Percentiles rank a stretch among this genome's conserved stretches.
Conservation (phyloP, 2,797 vertebrate species). For the Lophius americanus region DNA sequence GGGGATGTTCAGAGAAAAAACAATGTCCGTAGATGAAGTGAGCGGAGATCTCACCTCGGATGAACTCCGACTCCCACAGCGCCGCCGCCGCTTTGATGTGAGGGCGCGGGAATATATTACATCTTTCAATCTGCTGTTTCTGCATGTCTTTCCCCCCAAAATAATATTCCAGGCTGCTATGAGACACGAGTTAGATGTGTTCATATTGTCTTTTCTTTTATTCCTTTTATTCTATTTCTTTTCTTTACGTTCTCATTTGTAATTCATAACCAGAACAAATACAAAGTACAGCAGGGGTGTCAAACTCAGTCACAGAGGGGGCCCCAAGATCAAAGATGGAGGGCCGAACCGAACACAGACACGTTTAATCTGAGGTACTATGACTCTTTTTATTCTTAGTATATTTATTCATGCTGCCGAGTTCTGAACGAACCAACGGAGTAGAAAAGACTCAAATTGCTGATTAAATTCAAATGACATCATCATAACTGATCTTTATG, state of each 20-base stretch:
- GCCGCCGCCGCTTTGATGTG: slow-evolving; percentile 26
- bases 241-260: neutral
- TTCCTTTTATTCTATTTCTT: neutral
- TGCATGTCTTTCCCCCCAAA: slow-evolving; percentile 13
- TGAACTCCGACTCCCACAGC: slow-evolving; percentile 25
- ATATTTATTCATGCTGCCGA: too few species aligned
- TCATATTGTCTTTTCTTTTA: neutral
- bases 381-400: too few species aligned
- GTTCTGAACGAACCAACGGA: too few species aligned
- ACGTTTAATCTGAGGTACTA: too few species aligned
- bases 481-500: too few species aligned
- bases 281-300: neutral
- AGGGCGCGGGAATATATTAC: slow-evolving; percentile 11
- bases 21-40: slow-evolving; percentile 16
- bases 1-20: slow-evolving; percentile 10
- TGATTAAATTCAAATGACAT: too few species aligned
- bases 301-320: too few species aligned
- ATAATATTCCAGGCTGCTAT: neutral
- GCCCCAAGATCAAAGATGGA: too few species aligned
- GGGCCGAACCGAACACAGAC: too few species aligned
- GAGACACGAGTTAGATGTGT: neutral
- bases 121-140: neutral
- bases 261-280: neutral
- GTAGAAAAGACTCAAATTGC: too few species aligned
- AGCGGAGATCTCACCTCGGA: slow-evolving; percentile 16